phyloP scores from a whole-genome alignment of 2,888 invertebrate species.

The Trypoxylon attenuatum region DNA sequence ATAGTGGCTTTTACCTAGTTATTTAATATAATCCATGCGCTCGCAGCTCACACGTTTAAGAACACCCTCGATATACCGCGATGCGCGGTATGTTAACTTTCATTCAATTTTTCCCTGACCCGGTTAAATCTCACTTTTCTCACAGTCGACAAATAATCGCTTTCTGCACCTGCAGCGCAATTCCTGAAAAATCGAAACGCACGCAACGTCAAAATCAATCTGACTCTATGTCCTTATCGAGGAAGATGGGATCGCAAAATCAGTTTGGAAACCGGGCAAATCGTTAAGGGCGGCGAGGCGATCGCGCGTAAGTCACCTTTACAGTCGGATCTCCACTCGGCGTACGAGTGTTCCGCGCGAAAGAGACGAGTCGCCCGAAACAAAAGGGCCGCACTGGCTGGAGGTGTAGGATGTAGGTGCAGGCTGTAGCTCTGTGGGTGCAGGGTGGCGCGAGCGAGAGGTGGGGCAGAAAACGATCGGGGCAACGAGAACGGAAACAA shows the following conservation, averaged over 20 bases:
- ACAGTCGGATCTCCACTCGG: background rate
- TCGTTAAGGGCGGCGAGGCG: background rate
- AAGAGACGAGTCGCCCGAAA: constrained; percentile 50
- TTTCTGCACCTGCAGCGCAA: too few species aligned
- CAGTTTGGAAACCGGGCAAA: background rate
- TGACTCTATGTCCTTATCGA: too few species aligned
- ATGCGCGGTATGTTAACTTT: too few species aligned
- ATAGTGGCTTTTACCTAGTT: constrained; percentile 51
- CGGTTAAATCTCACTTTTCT: background rate
- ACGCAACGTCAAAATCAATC: too few species aligned
- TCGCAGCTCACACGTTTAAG: background rate
- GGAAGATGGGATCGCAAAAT: too few species aligned
- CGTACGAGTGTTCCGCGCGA: constrained; percentile 33
- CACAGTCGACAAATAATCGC: too few species aligned
- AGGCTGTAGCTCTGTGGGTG: constrained; percentile 5
- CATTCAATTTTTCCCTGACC: too few species aligned
- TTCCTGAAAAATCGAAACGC: too few species aligned
- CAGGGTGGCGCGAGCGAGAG: constrained; percentile 16
- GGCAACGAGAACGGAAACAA: constrained; percentile 65
- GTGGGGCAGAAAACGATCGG: constrained; percentile 57
- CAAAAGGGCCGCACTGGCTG: constrained; percentile 44
- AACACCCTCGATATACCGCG: background rate
- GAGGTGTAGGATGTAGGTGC: background rate
- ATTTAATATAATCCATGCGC: constrained; percentile 29
- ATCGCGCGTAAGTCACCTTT: background rate